phyloP scores from a whole-genome alignment of 1,140 invertebrate species.

The Hermetia illucens region DNA sequence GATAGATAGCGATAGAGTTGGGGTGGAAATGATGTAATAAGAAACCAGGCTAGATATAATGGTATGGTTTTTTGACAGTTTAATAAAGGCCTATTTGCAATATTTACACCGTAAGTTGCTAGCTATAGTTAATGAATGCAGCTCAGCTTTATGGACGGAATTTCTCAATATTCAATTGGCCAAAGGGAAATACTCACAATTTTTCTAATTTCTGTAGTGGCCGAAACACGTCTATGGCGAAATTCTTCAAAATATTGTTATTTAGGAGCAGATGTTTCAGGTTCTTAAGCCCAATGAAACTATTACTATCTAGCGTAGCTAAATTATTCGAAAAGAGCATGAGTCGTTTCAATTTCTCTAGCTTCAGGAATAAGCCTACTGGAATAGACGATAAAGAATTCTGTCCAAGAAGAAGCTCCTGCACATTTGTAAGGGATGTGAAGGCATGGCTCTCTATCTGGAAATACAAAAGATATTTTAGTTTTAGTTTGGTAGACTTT shows the following conservation, averaged over 20 bases:
- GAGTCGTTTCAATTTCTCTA: slow-evolving; percentile 36
- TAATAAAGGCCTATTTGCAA: too few species aligned
- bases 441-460: slow-evolving; percentile 34
- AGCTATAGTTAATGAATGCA: too few species aligned
- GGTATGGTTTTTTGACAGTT: too few species aligned
- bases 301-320: slow-evolving; percentile 33
- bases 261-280: slow-evolving; percentile 44
- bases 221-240: slow-evolving; percentile 37
- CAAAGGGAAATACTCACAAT: slow-evolving; percentile 28
- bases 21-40: too few species aligned
- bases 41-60: too few species aligned
- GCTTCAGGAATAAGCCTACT: slow-evolving; percentile 33
- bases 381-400: slow-evolving; percentile 39
- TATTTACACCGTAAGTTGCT: too few species aligned
- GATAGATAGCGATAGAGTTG: too few species aligned
- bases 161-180: too few species aligned
- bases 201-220: slow-evolving; percentile 32
- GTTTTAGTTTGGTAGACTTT: too few species aligned
- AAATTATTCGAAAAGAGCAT: slow-evolving; percentile 46
- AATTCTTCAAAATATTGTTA: slow-evolving; percentile 39
- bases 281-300: slow-evolving; percentile 39
- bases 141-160: too few species aligned
- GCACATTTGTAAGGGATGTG: slow-evolving; percentile 32
- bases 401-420: slow-evolving; percentile 42
- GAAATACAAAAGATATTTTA: neutral